Percentiles rank a stretch among this genome's conserved stretches.
Conservation (phyloP, 35 echinoderm and acorn worm species). For the Antedon bifida region DNA sequence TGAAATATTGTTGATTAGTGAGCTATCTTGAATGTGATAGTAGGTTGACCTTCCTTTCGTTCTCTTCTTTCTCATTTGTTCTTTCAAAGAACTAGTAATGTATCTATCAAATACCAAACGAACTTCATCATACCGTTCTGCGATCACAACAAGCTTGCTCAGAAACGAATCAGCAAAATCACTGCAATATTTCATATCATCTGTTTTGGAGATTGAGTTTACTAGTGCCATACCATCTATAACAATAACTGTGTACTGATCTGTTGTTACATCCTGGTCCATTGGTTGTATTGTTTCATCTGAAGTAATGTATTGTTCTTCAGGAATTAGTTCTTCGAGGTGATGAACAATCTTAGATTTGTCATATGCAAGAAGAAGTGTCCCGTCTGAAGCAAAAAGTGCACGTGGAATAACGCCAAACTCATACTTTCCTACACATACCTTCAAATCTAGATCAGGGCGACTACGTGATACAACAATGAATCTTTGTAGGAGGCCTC, state of each 20-base stretch:
- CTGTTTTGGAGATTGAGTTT: neutral
- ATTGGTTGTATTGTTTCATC: no score
- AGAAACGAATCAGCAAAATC: conserved; percentile 4
- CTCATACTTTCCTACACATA: no score
- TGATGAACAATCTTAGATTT: conserved; percentile 2
- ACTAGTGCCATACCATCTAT: conserved; percentile 13
- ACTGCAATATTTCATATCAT: neutral
- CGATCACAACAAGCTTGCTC: neutral
- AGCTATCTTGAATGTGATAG: conserved; percentile 10
- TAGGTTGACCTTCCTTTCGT: conserved; percentile 7
- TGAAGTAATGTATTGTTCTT: neutral
- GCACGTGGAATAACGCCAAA: neutral
- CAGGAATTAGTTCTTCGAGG: conserved; percentile 5
- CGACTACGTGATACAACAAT: neutral
- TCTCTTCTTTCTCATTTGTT: conserved; percentile 14
- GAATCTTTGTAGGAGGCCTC: neutral
- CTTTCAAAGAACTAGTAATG: conserved; percentile 5
- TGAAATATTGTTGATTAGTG: conserved; percentile 3
- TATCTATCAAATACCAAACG: conserved; percentile 19
- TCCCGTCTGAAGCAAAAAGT: neutral
- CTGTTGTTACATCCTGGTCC: no score
- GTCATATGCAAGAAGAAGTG: neutral
- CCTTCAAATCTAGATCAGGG: conserved; percentile 15
- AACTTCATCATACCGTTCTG: neutral
- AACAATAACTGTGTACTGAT: neutral